phyloP scores from a whole-genome alignment of 2,888 invertebrate species.

The Rapana venosa region DNA sequence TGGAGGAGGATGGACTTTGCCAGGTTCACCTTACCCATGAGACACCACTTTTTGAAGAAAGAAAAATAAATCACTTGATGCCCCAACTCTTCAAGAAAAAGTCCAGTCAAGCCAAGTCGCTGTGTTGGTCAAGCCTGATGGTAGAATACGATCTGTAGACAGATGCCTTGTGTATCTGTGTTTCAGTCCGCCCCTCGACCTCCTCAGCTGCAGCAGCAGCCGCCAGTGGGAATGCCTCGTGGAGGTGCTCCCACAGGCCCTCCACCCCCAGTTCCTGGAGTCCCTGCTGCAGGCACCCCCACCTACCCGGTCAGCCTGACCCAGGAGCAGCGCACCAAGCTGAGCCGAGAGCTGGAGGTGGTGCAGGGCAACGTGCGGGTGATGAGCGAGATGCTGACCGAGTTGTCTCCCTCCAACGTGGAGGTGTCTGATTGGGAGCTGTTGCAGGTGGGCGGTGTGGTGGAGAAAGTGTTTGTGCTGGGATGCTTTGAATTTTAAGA shows the following conservation, averaged over 20 bases:
- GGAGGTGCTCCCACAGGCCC: background rate
- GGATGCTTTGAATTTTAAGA: constrained; percentile 37
- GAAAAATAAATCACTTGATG: too few relatives aligned
- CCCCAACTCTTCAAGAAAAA: too few relatives aligned
- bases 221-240: background rate
- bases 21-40: too few relatives aligned
- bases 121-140: too few relatives aligned
- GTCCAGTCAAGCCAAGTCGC: too few relatives aligned
- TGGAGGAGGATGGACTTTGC: too few relatives aligned
- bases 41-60: too few relatives aligned
- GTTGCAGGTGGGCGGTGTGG: constrained; percentile 83
- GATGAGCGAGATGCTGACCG: constrained; percentile 95
- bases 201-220: background rate
- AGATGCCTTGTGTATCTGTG: background rate
- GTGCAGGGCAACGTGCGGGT: constrained; percentile 96
- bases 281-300: constrained; percentile 49
- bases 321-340: constrained; percentile 91
- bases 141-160: too few relatives aligned
- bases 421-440: constrained; percentile 92
- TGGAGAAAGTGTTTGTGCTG: background rate
- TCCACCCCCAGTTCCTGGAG: constrained; percentile 44
- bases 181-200: constrained; percentile 18
- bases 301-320: constrained; percentile 77
- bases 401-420: constrained; percentile 90
- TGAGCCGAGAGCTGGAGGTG: constrained; percentile 94